Base-by-base conservation (phyloP, 2,888 invertebrate genomes). In the Tetheella fluctuosa region DNA sequence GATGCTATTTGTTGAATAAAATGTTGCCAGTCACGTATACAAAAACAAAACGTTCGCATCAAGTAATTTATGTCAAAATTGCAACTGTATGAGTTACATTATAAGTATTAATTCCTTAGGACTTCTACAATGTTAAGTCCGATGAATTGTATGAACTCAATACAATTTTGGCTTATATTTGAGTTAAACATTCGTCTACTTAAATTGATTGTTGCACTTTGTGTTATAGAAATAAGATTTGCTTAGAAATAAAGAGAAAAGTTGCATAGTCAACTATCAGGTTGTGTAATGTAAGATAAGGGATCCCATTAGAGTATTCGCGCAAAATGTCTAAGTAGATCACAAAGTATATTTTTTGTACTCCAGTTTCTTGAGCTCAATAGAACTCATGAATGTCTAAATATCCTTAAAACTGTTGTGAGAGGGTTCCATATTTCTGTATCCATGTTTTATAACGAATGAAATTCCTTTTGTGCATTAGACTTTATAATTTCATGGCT, bases 251-350 rank as follows among this genome's bases (percentile, higher is more conserved):
- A 80, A 69, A 75, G 72, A 73, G 66, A 71, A 79, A 83, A 68
- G 86, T 88, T 84, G 89, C 84, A 71, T 80, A 77, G 81, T 81
- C 83, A 84, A 89, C 85, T 85, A 80, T 74, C 80, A 81, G 92
- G 91, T 91, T 92, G 91, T 92, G 90, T 90, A 86, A 85, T 89
- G 88, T 77, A 79, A 73, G 68, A 58, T 65, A 63, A 60, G 48
- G 34, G 34, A 15, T 34, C 59, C 59, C 62, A 60, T 61, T 34
- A 54, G 58, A 55, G 58, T 58, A 60, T 71, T 61, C 60, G 54
- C 61, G 69, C 57, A 64, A 71, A 59, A 61, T 59, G 48, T 57
- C 39, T 23, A n/a, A n/a, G n/a, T n/a, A 39, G 39, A 48, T 57
- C 39, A 57, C 30, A 48, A 48, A 20, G 17, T 48, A 17, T 48